Evolutionary conservation across 2,113 vertebrate genomes (phyloP).

Genomic region (Indicator maculatus): DNA sequence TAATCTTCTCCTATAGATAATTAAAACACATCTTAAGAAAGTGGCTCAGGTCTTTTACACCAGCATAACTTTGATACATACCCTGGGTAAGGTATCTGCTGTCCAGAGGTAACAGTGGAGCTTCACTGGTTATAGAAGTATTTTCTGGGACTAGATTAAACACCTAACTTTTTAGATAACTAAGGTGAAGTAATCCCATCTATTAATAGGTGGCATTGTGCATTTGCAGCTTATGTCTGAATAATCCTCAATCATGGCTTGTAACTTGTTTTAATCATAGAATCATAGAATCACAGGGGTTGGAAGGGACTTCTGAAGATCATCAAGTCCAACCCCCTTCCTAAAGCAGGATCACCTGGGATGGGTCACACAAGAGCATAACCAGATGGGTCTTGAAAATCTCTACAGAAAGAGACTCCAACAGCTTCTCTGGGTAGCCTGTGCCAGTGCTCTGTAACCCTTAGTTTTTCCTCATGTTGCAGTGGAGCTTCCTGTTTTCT

Average conservation of each 20-base stretch:
- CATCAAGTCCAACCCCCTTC: too few species aligned
- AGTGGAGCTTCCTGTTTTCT: too few species aligned
- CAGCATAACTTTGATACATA: background rate
- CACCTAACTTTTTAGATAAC: background rate
- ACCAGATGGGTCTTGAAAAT: too few species aligned
- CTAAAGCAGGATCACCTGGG: too few species aligned
- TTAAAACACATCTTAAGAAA: background rate
- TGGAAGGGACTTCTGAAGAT: too few species aligned
- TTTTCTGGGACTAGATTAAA: background rate
- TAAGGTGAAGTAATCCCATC: background rate
- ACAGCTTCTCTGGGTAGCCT: too few species aligned
- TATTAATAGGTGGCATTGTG: background rate
- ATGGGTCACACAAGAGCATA: too few species aligned
- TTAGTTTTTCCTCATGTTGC: too few species aligned
- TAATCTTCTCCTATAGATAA: background rate
- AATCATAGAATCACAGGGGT: background rate
- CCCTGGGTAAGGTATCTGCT: background rate
- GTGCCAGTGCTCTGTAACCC: too few species aligned
- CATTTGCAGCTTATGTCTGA: background rate
- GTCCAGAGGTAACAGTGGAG: background rate
- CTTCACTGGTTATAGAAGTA: background rate
- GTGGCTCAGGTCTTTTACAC: background rate
- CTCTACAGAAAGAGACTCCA: too few species aligned
- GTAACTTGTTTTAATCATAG: background rate
- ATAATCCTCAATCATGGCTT: background rate